Evolutionary conservation across 2,113 vertebrate genomes (phyloP).

Genomic region (Gobius niger): DNA sequence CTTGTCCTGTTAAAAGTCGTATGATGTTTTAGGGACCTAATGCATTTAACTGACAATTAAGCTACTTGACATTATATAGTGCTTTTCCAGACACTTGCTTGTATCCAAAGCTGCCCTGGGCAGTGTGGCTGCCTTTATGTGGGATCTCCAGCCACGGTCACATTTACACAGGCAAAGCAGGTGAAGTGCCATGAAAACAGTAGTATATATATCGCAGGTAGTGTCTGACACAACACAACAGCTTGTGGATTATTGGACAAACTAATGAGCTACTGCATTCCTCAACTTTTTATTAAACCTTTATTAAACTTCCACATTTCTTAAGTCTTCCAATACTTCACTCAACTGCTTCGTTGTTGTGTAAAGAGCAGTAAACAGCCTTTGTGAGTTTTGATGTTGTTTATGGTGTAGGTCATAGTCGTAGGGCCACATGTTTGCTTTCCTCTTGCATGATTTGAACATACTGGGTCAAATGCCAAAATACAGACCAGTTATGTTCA

Average conservation of each 20-base stretch:
- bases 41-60: background rate
- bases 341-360: slow-evolving; percentile 48
- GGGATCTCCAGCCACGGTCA: background rate
- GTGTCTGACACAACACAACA: no score
- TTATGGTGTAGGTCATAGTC: slow-evolving; percentile 37
- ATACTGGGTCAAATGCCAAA: background rate
- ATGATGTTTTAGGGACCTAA: slow-evolving; percentile 21
- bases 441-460: background rate
- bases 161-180: background rate
- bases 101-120: slow-evolving; percentile 3
- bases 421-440: slow-evolving; percentile 1
- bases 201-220: no score
- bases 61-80: background rate
- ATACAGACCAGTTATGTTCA: background rate
- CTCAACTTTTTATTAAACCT: slow-evolving; percentile 35
- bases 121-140: background rate
- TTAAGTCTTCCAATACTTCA: slow-evolving; percentile 71
- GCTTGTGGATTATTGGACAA: no score
- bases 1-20: slow-evolving; percentile 28
- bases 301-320: slow-evolving; percentile 60
- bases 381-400: slow-evolving; percentile 28
- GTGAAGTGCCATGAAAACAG: background rate
- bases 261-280: background rate
- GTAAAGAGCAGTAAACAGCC: slow-evolving; percentile 33
- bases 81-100: background rate